These are phyloP conservation scores for Etheostoma spectabile DNA, from an alignment of 2,113 vertebrate genomes.

Conservation along the genomic window DNA sequence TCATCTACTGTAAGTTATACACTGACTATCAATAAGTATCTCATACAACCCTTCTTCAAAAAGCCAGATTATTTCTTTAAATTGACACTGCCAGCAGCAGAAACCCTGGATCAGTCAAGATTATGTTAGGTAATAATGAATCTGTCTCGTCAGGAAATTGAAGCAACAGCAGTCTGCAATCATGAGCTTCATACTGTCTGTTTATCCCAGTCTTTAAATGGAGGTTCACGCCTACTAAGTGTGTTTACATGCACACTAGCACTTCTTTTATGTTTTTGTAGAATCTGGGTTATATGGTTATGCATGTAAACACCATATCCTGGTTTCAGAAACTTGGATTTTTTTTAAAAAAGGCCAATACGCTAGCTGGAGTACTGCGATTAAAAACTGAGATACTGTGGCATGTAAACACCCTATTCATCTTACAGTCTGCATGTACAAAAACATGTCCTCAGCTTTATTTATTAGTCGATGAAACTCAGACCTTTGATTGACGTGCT, in stretches of 20 bases:
- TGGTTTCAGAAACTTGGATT: not conserved
- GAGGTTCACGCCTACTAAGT: not conserved
- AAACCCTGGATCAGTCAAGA: conserved; percentile 19
- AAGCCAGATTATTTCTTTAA: not conserved
- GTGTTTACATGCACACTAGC: not conserved
- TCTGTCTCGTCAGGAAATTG: conserved; percentile 10
- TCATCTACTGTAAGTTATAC: no score
- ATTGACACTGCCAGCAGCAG: conserved; percentile 11
- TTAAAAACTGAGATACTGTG: not conserved
- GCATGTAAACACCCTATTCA: not conserved
- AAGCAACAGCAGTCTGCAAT: not conserved
- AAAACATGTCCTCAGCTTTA: not conserved
- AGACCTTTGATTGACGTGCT: conserved; percentile 91
- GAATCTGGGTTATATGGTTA: not conserved
- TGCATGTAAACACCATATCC: not conserved
- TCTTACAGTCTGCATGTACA: not conserved
- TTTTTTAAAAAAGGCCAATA: not conserved
- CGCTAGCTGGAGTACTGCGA: not conserved
- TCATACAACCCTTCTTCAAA: no score
- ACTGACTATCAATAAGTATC: no score
- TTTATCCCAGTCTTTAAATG: conserved; percentile 10
- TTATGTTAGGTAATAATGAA: conserved; percentile 21
- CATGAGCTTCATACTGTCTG: conserved; percentile 3
- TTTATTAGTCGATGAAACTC: conserved; percentile 47
- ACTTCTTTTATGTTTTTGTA: not conserved